Percentiles rank a stretch among this genome's conserved stretches.
phyloP scores from a whole-genome alignment of 2,888 invertebrate genomes.

The Tenodera sinensis region DNA sequence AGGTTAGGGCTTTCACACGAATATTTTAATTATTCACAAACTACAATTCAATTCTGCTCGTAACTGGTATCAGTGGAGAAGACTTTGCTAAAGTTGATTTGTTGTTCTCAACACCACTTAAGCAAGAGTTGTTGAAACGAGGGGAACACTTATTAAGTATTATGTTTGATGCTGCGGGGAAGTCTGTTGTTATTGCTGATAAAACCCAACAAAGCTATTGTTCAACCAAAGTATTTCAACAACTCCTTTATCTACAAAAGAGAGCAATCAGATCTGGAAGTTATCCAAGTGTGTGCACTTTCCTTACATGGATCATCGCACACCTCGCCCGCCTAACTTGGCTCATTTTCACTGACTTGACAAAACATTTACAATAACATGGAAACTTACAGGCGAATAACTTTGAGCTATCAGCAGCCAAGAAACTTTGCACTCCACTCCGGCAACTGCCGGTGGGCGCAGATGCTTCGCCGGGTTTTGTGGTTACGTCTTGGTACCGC shows the following conservation, averaged over 20 bases:
- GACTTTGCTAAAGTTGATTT: too few species aligned
- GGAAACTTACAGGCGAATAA: background rate
- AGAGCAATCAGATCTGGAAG: background rate
- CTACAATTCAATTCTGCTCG: too few species aligned
- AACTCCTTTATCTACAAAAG: background rate
- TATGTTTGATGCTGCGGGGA: too few species aligned
- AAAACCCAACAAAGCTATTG: background rate
- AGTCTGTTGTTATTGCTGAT: background rate
- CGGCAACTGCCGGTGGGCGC: background rate
- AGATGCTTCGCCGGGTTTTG: conserved; percentile 3
- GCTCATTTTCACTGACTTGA: background rate
- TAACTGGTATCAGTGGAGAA: too few species aligned
- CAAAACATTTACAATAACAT: background rate
- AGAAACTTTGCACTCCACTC: conserved; percentile 8
- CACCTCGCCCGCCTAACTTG: background rate
- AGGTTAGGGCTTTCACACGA: too few species aligned
- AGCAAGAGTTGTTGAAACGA: too few species aligned
- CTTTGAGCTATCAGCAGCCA: background rate
- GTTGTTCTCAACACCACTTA: too few species aligned
- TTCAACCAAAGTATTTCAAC: background rate
- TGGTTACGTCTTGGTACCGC: background rate
- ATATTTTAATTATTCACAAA: too few species aligned
- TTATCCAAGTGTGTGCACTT: background rate
- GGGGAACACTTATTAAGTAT: too few species aligned
- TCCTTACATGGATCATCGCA: background rate